Conservation (phyloP, 2,888 invertebrate species). For the Noctua fimbriata region DNA sequence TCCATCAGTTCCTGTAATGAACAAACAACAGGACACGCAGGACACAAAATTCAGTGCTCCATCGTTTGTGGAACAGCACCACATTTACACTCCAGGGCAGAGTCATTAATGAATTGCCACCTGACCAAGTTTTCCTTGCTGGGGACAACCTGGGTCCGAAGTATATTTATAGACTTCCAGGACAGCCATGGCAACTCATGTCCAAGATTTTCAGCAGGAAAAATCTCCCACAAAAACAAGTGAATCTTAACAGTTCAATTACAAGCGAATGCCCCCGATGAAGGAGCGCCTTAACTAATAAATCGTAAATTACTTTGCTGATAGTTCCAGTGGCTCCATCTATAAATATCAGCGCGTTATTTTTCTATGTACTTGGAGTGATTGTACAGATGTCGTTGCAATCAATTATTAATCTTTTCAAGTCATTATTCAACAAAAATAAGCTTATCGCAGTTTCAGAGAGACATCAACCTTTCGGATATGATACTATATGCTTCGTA, state of each 20-base stretch:
- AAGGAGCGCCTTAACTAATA: neutral
- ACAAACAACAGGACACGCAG: too few relatives aligned
- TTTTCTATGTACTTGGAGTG: neutral
- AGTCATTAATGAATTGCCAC: too few relatives aligned
- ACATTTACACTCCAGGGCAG: too few relatives aligned
- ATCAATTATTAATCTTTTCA: too few relatives aligned
- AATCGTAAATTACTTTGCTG: neutral
- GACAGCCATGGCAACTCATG: too few relatives aligned
- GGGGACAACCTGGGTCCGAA: too few relatives aligned
- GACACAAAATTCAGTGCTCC: too few relatives aligned
- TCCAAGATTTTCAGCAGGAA: too few relatives aligned
- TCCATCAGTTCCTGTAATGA: too few relatives aligned
- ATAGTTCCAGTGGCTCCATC: neutral
- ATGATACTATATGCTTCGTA: neutral
- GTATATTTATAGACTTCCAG: too few relatives aligned
- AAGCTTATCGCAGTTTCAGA: neutral
- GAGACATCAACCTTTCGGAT: neutral
- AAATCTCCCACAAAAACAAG: neutral
- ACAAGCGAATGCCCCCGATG: neutral
- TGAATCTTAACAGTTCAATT: neutral
- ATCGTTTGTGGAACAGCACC: too few relatives aligned
- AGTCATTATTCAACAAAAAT: neutral
- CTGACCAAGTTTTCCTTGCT: too few relatives aligned
- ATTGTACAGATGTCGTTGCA: neutral
- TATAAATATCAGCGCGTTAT: neutral